A percentile compares a stretch with the other conserved stretches of the same genome.
Evolutionary conservation across 1,140 invertebrate genomes (phyloP).

Genomic region (Ostrea denselamellosa): DNA sequence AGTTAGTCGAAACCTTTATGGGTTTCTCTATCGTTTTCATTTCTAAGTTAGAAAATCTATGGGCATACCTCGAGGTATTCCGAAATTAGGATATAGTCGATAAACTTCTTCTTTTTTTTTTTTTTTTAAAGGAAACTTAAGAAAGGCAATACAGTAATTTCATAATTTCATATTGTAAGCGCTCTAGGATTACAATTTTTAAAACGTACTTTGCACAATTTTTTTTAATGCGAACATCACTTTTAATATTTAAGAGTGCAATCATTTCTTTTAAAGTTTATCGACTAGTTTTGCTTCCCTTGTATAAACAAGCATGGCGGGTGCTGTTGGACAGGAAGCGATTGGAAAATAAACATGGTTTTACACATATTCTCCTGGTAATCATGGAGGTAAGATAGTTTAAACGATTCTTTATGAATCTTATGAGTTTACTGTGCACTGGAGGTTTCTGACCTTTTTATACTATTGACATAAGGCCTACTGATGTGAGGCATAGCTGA

Average conservation of each 20-base stretch:
- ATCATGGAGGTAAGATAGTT: not conserved
- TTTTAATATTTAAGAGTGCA: not conserved
- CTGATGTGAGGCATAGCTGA: not conserved
- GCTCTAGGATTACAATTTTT: not conserved
- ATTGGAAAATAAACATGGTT: constrained; percentile 32
- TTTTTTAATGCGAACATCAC: not conserved
- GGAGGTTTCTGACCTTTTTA: not conserved
- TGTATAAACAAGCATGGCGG: constrained; percentile 68
- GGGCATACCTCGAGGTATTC: not conserved
- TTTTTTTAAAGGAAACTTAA: not conserved
- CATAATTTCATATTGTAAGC: not conserved
- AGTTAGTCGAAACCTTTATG: not conserved
- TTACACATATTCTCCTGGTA: not conserved
- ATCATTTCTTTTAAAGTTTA: constrained; percentile 34
- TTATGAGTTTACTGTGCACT: not conserved
- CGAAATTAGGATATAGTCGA: not conserved
- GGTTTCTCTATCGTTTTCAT: not conserved
- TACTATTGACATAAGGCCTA: not conserved
- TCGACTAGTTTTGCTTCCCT: constrained; percentile 43
- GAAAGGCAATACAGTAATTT: not conserved
- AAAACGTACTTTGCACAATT: not conserved
- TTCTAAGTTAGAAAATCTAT: not conserved
- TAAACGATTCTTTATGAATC: not conserved
- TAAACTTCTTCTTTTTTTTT: constrained; percentile 37
- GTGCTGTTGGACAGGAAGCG: constrained; percentile 51